phyloP scores from a whole-genome alignment of 2,888 invertebrate species.

The Plagodis pulveraria region DNA sequence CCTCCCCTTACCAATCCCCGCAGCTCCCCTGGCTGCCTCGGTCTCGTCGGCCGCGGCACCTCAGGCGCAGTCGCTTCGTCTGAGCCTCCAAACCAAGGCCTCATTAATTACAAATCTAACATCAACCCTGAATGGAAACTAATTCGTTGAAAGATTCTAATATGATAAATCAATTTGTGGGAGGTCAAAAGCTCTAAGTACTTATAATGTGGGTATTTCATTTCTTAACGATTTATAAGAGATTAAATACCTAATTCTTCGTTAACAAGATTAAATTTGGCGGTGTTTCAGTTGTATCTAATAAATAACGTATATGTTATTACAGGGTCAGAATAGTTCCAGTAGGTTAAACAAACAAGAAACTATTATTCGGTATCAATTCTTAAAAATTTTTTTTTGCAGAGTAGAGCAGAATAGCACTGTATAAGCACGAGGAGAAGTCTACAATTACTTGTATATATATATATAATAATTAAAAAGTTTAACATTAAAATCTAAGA shows the following conservation, averaged over 20 bases:
- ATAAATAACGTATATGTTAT: not conserved
- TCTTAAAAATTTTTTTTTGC: no score
- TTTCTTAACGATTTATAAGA: slow-evolving; percentile 12
- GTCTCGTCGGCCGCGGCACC: slow-evolving; percentile 22
- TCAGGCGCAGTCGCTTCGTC: slow-evolving; percentile 39
- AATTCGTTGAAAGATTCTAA: slow-evolving; percentile 68
- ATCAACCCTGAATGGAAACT: slow-evolving; percentile 68
- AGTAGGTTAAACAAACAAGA: not conserved
- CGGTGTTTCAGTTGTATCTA: slow-evolving; percentile 3
- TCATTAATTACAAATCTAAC: slow-evolving; percentile 76
- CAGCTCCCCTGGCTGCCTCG: slow-evolving; percentile 15
- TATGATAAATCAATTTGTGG: slow-evolving; percentile 72
- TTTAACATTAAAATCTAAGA: no score
- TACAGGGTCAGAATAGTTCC: slow-evolving; percentile 1
- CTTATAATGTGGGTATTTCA: slow-evolving; percentile 24
- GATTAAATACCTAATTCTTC: slow-evolving; percentile 13
- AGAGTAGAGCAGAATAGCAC: no score
- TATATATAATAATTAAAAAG: no score
- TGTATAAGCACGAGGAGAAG: no score
- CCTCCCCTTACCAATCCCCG: slow-evolving; percentile 24
- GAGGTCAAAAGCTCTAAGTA: slow-evolving; percentile 45
- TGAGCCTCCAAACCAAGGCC: slow-evolving; percentile 45
- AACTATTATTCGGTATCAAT: no score
- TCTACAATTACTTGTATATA: no score
- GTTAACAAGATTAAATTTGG: slow-evolving; percentile 20